Evolutionary conservation across 2,797 vertebrate species (phyloP).

Genomic region (Cercopithecus mitis): DNA sequence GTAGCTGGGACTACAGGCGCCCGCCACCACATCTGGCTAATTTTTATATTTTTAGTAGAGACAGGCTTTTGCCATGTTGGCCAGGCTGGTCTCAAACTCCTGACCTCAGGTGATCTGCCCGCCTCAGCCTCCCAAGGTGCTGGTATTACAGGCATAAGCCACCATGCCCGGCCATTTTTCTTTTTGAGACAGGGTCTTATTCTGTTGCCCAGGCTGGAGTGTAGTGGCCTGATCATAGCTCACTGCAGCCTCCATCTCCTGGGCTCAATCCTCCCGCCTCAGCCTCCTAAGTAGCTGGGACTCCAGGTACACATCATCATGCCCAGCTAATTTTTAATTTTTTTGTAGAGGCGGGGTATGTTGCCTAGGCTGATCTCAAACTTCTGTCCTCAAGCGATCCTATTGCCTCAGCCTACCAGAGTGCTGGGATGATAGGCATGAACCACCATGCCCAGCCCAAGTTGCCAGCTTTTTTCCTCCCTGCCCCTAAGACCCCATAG

Average conservation of each 20-base stretch:
- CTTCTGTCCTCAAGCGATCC: background rate
- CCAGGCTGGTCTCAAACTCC: background rate
- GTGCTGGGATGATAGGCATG: background rate
- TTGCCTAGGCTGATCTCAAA: background rate
- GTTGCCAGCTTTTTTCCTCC: background rate
- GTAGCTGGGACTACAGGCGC: no score
- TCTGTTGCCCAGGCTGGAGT: background rate
- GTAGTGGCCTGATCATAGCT: background rate
- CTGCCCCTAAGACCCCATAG: background rate
- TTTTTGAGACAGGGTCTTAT: background rate
- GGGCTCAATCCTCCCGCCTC: no score
- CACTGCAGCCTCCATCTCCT: background rate
- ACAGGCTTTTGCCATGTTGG: background rate
- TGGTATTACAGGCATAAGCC: background rate
- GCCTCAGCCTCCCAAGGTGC: background rate
- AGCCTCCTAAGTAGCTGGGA: background rate
- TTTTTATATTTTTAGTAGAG: background rate
- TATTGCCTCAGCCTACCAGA: background rate
- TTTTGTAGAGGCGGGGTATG: background rate
- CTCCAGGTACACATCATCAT: background rate
- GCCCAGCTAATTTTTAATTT: background rate
- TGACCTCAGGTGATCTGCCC: background rate
- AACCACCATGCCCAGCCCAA: background rate
- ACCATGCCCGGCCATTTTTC: no score
- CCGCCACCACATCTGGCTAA: no score